phyloP scores from a whole-genome alignment of 2,797 vertebrate species.

The Agapornis canus region DNA sequence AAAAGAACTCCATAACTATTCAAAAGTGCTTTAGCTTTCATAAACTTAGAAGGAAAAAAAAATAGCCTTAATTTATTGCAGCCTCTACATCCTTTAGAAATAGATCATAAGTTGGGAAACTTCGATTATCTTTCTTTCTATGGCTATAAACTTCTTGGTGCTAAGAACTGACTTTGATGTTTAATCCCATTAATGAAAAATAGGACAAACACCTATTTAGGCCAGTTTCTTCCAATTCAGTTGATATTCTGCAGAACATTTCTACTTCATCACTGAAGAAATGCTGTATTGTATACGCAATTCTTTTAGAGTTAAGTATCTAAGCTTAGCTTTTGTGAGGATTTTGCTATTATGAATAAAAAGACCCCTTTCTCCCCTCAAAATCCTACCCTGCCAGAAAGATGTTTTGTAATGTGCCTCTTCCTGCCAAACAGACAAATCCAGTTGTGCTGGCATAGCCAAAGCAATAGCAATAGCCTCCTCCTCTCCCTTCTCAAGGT shows the following conservation, averaged over 20 bases:
- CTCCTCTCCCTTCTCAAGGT: background rate
- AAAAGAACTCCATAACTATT: constrained; percentile 22
- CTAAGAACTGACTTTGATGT: constrained; percentile 52
- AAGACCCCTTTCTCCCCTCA: background rate
- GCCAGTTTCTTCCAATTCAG: constrained; percentile 21
- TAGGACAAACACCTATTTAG: constrained; percentile 51
- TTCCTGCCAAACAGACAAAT: background rate
- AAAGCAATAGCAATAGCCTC: background rate
- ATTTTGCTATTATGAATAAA: background rate
- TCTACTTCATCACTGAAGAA: background rate
- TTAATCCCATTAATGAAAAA: constrained; percentile 58
- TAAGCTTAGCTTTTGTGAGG: background rate
- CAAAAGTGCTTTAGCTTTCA: background rate
- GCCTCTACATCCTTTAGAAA: constrained; percentile 9
- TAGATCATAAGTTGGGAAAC: background rate
- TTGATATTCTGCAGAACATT: background rate
- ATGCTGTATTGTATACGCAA: background rate
- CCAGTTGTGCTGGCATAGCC: background rate
- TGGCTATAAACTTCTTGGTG: constrained; percentile 5
- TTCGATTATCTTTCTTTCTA: constrained; percentile 17
- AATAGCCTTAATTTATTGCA: constrained; percentile 18
- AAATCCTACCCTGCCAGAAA: background rate
- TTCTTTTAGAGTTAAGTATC: constrained; percentile 22
- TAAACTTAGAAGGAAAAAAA: constrained; percentile 6
- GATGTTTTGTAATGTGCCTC: background rate